Base-by-base conservation (phyloP, 2,888 invertebrate species). In the Erebia aethiops region DNA sequence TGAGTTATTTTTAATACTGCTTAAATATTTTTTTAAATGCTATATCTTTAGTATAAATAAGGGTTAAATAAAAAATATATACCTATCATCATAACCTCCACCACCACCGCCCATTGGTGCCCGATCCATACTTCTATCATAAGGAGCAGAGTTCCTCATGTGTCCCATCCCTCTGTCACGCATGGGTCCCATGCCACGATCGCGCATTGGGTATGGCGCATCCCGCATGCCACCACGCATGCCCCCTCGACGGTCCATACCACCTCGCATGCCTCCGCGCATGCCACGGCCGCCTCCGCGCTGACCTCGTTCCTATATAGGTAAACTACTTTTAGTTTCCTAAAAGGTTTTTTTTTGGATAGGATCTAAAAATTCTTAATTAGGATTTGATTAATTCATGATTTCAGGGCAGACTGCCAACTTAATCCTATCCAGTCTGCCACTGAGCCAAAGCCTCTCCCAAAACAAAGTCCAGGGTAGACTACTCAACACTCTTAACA, bases 271-370 rank as follows among this genome's bases (percentile, higher is more conserved):
- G 74, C 85, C 93, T 73, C 85, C 91, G 16, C 84, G 82, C 70
- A 94, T 90, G 9, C 90, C 88, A 1, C 89, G 88, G 7, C 87
- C 89, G 21, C 91, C 89, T 9, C 94, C 91, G 16, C 94, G 94
- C 72, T 93, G 90, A 0, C 95, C 94, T 58, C 95, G 94, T 72
- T 96, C 96, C 86, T 97, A n/a, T 1, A 14, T 18, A 57, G 9
- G 9, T 26, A 14, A n/a, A n/a, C 52, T 2, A n/a, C n/a, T 52
- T 52, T 8, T 8, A 16, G 14, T n/a, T 14, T 7, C 52, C 14
- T n/a, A 52, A 16, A 8, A 52, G 51, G 18, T 9, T 26, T 26
- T 0, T 26, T 35, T 35, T 35, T 35, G 5, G 35, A 35, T 35
- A 35, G 35, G 35, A 35, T 35, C 5, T 35, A 35, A 7, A 26